Conservation (phyloP, 1,140 invertebrate species). For the Apis cerana region DNA sequence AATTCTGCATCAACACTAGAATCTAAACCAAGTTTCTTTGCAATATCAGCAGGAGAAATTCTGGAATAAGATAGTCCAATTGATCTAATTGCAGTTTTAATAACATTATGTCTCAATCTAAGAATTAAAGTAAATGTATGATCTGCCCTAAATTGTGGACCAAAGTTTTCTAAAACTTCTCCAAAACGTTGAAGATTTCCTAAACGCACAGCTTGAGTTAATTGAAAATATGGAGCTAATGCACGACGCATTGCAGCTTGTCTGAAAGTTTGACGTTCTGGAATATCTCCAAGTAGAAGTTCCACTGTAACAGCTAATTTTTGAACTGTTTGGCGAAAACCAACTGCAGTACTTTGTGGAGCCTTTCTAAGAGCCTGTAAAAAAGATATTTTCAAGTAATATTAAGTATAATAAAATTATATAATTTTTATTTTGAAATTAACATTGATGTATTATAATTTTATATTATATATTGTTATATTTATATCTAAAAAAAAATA, state of each 20-base stretch:
- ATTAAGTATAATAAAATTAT: not conserved
- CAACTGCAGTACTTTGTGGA: conserved; percentile 97
- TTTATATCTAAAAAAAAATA: too few species aligned
- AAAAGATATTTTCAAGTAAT: too few species aligned
- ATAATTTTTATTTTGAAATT: too few species aligned
- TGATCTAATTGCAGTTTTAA: conserved; percentile 98
- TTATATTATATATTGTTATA: too few species aligned
- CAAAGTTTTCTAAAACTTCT: conserved; percentile 95
- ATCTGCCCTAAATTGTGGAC: conserved; percentile 92
- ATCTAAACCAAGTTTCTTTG: conserved; percentile 95
- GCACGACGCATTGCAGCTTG: conserved; percentile 93
- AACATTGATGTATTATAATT: too few species aligned
- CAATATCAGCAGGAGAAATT: conserved; percentile 97
- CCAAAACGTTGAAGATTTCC: conserved; percentile 97
- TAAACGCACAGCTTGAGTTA: conserved; percentile 97
- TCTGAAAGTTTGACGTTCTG: conserved; percentile 94
- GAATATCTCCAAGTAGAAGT: conserved; percentile 97
- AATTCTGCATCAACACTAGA: conserved; percentile 99
- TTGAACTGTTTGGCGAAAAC: conserved; percentile 99
- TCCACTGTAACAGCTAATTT: conserved; percentile 98
- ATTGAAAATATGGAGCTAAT: conserved; percentile 96
- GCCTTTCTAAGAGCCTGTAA: conserved; percentile 95
- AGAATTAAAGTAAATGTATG: conserved; percentile 97
- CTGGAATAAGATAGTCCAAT: conserved; percentile 98
- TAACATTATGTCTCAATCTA: conserved; percentile 98